These are phyloP conservation scores for Nothocercus julius DNA, from an alignment of 2,113 vertebrate species.

Conservation along the genomic window DNA sequence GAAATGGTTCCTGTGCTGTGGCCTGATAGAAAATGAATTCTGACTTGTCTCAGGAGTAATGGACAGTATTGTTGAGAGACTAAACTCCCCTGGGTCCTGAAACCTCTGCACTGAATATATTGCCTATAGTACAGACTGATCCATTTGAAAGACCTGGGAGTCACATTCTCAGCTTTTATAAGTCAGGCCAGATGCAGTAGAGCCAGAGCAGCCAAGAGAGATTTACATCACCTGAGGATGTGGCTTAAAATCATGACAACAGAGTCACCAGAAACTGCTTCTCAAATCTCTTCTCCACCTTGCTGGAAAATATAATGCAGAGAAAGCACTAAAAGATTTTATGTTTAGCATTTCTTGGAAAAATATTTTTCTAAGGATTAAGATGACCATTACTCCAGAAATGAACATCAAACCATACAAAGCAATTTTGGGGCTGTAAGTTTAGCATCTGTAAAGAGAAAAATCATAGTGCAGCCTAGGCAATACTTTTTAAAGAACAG, in stretches of 20 bases:
- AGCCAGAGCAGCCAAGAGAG: neutral
- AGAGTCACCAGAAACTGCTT: neutral
- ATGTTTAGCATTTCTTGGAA: neutral
- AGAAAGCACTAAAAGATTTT: neutral
- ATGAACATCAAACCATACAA: neutral
- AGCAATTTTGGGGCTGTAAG: slow-evolving; percentile 1
- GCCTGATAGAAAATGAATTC: neutral
- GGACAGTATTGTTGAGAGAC: neutral
- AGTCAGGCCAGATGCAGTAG: neutral
- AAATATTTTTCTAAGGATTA: slow-evolving; percentile 7
- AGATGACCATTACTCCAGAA: neutral
- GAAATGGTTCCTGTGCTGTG: neutral
- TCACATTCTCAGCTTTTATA: neutral
- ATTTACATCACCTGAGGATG: neutral
- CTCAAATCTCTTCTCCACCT: neutral
- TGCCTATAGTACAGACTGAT: neutral
- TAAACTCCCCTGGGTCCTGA: neutral
- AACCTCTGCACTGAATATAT: neutral
- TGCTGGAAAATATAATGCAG: neutral
- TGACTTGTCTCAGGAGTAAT: neutral
- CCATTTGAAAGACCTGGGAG: neutral
- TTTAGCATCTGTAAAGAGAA: slow-evolving; percentile 5
- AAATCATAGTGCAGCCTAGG: neutral
- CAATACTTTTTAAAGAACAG: neutral
- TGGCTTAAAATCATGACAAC: neutral